These are phyloP conservation scores for Cryptosula pallasiana DNA, from an alignment of 2,888 invertebrate species.

Conservation along the genomic window DNA sequence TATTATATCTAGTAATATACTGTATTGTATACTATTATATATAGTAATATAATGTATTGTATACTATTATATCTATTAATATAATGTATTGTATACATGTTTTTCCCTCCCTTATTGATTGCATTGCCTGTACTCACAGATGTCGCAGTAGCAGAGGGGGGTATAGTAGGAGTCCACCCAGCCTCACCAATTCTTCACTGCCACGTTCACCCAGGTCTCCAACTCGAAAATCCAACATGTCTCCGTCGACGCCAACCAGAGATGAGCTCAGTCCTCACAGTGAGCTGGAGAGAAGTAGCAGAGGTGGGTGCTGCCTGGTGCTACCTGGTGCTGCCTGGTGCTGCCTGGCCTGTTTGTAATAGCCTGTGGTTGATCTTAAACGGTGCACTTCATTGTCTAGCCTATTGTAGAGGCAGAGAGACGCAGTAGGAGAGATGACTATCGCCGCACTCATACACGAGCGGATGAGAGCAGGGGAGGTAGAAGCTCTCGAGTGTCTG, in stretches of 20 bases:
- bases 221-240: not conserved
- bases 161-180: slow-evolving; percentile 15
- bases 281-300: not conserved
- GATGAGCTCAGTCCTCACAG: not conserved
- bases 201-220: slow-evolving; percentile 15
- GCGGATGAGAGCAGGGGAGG: not conserved
- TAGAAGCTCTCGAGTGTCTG: slow-evolving; percentile 6
- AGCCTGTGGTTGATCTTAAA: no score
- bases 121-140: no score
- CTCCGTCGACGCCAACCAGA: slow-evolving; percentile 6
- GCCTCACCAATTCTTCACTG: not conserved
- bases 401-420: slow-evolving; percentile 1
- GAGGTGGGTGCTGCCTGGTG: no score
- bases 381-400: no score
- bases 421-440: slow-evolving; percentile 13
- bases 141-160: not conserved
- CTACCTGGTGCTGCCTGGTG: no score
- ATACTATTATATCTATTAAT: no score
- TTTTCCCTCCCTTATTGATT: no score
- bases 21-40: no score
- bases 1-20: no score
- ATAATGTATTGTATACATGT: no score
- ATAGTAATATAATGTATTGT: no score
- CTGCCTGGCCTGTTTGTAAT: no score
- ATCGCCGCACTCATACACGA: not conserved